Conservation (phyloP, 1,140 invertebrate genomes). For the Drosophila neocordata region DNA sequence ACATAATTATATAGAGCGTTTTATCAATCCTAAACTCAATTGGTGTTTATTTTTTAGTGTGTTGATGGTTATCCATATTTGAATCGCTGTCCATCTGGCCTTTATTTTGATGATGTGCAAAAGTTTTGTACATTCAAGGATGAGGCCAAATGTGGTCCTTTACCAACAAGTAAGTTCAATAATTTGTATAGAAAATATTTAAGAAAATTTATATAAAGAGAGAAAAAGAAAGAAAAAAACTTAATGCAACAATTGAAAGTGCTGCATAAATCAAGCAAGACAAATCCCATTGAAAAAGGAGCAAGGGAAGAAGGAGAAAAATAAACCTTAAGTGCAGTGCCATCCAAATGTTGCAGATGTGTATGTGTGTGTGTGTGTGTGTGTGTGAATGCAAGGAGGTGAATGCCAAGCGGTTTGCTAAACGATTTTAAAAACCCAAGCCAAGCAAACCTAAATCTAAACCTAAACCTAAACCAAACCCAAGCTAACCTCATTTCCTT, state of each 20-base stretch:
- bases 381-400: conserved; percentile 15
- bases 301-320: conserved; percentile 12
- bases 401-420: conserved; percentile 60
- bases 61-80: conserved; percentile 94
- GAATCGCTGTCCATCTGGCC: conserved; percentile 93
- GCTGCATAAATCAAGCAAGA: conserved; percentile 66
- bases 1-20: background rate
- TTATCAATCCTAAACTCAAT: background rate
- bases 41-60: conserved; percentile 85
- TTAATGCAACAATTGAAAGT: conserved; percentile 66
- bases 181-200: background rate
- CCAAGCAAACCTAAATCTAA: conserved; percentile 29
- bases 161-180: conserved; percentile 90
- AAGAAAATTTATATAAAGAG: background rate
- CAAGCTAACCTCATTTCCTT: conserved; percentile 25
- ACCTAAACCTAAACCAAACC: conserved; percentile 47
- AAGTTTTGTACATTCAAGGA: conserved; percentile 96
- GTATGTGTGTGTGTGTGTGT: conserved; percentile 3
- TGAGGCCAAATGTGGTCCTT: conserved; percentile 94
- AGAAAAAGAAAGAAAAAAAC: conserved; percentile 3
- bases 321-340: conserved; percentile 75
- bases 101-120: conserved; percentile 95
- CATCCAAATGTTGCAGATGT: conserved; percentile 5
- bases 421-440: conserved; percentile 55
- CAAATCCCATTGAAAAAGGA: conserved; percentile 29